Base-by-base conservation (phyloP, 2,113 vertebrate species). In the Motacilla alba region DNA sequence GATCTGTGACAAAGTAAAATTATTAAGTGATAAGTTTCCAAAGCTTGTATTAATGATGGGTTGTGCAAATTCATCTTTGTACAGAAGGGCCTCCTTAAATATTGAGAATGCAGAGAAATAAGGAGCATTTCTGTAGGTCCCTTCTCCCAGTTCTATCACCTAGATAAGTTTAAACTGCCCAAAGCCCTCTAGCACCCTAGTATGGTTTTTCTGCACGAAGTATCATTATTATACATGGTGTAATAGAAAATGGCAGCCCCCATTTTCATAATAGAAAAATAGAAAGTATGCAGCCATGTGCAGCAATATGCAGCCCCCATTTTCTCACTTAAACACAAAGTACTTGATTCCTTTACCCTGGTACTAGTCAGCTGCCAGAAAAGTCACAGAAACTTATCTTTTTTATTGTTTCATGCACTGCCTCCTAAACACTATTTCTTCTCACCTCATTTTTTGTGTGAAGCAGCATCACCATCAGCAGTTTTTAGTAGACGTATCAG, bases 31-130 rank as follows among this genome's bases (percentile, higher is more conserved):
- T 74, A 77, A 31, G 28, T 63, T 90, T 80, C 67, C 46, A 86
- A 46, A 90, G 43, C 41, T 90, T 93, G 56, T 95, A 90, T 94
- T 89, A 96, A 96, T 76, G 93, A 91, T 52, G 47, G 43, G n/a
- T 15, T 47, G 50, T 80, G 62, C 4, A 2, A 93, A 89, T 92
- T 93, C 68, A 64, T 95, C 94, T 75, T 47, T 74, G 76, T 83
- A 41, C 30, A 73, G 89, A 72, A 83, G 20, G 55, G 47, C 70
- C 31, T 75, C 62, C 77, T 94, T 94, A 86, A 78, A 47, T 56
- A 83, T 41, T 67, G 72, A 93, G 79, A 92, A 80, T 69, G 26
- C 6, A 78, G 92, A 88, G 81, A 92, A 62, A 43, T 50, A 4
- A 69, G 53, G 93, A n/a, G 55, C 58, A 55, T 43, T 78, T 87